These are phyloP conservation scores for Lasiurus borealis DNA, from an alignment of 2,113 vertebrate species.

Conservation along the genomic window DNA sequence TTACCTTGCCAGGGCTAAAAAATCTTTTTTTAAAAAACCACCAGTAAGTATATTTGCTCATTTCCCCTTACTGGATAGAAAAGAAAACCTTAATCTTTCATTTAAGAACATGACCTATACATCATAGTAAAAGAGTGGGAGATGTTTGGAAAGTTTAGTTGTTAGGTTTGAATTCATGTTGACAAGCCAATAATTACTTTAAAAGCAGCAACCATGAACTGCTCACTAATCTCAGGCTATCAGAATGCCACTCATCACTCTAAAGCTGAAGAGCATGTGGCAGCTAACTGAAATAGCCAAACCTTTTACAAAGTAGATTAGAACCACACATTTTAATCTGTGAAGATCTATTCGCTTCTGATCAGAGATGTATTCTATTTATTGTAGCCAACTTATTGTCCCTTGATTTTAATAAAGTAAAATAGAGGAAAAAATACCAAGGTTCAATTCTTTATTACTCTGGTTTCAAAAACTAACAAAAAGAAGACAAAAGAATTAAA, in stretches of 20 bases:
- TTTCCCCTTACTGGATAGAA: constrained; percentile 10
- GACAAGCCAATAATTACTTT: constrained; percentile 39
- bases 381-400: neutral
- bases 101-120: neutral
- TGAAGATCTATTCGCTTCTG: neutral
- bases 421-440: neutral
- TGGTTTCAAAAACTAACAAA: constrained; percentile 62
- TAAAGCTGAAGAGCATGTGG: neutral
- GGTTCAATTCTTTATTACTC: neutral
- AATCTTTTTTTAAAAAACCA: neutral
- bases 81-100: constrained; percentile 51
- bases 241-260: neutral
- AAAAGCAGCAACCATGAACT: neutral
- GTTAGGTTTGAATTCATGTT: constrained; percentile 36
- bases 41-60: neutral
- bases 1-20: neutral
- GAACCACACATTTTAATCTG: neutral
- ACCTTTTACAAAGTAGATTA: neutral
- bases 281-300: neutral
- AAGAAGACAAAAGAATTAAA: neutral
- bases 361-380: neutral
- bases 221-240: neutral
- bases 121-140: neutral
- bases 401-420: neutral
- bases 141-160: constrained; percentile 16